Percentiles rank a stretch among this genome's conserved stretches.
phyloP scores from a whole-genome alignment of 2,797 vertebrate genomes.

The Darevskia nairensis region DNA sequence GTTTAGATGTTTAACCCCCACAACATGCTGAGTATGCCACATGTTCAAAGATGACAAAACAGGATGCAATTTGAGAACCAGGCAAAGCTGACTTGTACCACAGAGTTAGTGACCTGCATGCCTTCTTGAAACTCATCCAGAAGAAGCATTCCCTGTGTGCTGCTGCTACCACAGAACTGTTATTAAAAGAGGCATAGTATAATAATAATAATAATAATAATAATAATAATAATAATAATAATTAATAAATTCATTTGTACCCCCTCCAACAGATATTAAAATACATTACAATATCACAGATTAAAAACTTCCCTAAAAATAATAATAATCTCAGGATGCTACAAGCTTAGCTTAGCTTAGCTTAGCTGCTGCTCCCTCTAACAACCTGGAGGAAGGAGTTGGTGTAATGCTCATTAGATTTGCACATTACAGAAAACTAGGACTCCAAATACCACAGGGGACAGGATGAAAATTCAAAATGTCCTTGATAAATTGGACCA shows the following conservation, averaged over 20 bases:
- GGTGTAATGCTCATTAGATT: neutral
- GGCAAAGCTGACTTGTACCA: neutral
- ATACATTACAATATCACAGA: no score
- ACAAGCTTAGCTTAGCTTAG: neutral
- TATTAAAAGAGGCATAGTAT: neutral
- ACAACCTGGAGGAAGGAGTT: neutral
- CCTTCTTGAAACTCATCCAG: neutral
- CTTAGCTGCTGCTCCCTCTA: neutral
- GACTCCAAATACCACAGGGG: neutral
- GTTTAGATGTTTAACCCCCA: no score
- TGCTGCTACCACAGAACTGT: no score
- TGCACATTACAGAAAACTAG: neutral
- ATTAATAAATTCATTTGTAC: no score
- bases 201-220: no score
- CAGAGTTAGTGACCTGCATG: no score
- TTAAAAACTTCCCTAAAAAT: no score
- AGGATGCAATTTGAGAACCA: no score
- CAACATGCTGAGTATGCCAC: no score
- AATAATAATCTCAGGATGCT: neutral
- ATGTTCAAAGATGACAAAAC: no score
- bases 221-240: no score
- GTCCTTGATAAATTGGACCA: neutral
- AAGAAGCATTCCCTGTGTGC: neutral
- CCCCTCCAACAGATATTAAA: no score
- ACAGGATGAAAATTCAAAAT: neutral